phyloP scores from a whole-genome alignment of 2,113 vertebrate species.

The Rhinoptilus africanus region DNA sequence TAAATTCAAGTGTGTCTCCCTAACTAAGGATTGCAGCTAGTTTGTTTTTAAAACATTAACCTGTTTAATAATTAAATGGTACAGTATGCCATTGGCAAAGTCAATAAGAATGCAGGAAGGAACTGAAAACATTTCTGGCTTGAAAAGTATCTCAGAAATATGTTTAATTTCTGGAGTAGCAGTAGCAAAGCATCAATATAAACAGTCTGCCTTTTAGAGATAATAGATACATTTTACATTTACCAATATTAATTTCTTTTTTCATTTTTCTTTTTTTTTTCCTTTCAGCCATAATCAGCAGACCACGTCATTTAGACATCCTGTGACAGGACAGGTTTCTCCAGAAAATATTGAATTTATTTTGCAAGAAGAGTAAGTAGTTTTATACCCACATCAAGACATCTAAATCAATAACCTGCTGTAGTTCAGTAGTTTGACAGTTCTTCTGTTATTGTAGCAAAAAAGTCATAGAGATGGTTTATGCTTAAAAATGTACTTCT shows the following conservation, averaged over 20 bases:
- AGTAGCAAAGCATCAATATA: not conserved
- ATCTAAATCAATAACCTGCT: not conserved
- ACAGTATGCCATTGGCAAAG: not conserved
- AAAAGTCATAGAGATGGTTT: not conserved
- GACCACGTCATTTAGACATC: slow-evolving; percentile 90
- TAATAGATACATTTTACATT: not conserved
- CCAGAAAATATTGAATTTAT: slow-evolving; percentile 94
- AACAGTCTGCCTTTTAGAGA: not conserved
- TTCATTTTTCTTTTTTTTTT: not conserved
- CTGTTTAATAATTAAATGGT: slow-evolving; percentile 10
- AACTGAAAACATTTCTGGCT: not conserved
- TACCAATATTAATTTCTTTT: slow-evolving; percentile 9
- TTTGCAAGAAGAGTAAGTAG: slow-evolving; percentile 92
- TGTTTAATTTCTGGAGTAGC: not conserved
- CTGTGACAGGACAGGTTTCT: slow-evolving; percentile 94
- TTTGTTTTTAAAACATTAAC: slow-evolving; percentile 1
- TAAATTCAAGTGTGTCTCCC: not conserved
- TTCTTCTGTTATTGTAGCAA: not conserved
- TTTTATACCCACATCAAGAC: not conserved
- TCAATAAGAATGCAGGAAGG: not conserved
- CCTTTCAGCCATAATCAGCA: slow-evolving; percentile 91
- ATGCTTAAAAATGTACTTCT: not conserved
- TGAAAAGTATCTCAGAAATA: not conserved
- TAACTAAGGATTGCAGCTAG: not conserved
- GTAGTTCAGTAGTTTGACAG: not conserved